Conservation (phyloP, 2,888 invertebrate species). For the Resseliella maxima region DNA sequence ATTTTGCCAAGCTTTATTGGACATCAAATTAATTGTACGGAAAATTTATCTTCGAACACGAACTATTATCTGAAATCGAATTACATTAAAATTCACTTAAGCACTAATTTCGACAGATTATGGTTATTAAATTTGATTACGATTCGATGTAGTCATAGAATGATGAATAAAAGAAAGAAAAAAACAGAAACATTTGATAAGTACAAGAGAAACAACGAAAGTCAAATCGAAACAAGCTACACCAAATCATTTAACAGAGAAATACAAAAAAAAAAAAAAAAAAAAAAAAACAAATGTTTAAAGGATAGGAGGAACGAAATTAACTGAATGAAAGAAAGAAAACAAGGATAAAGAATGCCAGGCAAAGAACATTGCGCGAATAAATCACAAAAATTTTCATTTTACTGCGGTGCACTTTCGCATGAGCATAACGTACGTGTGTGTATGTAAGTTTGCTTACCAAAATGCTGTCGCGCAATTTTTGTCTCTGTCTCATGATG, state of each 20-base stretch:
- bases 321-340: background rate
- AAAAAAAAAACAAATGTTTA: background rate
- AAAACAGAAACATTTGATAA: background rate
- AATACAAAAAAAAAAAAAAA: too few species aligned
- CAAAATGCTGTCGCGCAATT: background rate
- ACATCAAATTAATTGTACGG: conserved; percentile 54
- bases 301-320: background rate
- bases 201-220: background rate
- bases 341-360: background rate
- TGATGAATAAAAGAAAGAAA: too few species aligned
- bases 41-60: conserved; percentile 44
- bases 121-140: conserved; percentile 54
- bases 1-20: conserved; percentile 42
- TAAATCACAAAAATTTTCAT: conserved; percentile 35
- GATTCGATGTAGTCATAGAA: background rate
- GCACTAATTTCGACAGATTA: conserved; percentile 49
- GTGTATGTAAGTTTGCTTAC: conserved; percentile 9
- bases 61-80: conserved; percentile 44
- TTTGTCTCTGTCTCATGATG: background rate
- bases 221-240: too few species aligned
- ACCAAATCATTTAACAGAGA: too few species aligned
- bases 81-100: conserved; percentile 55
- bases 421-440: background rate
- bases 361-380: background rate
- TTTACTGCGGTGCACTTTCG: conserved; percentile 18